A percentile compares a stretch with the other conserved stretches of the same genome.
phyloP scores from a whole-genome alignment of 2,888 invertebrate genomes.

The Aquatica leii region DNA sequence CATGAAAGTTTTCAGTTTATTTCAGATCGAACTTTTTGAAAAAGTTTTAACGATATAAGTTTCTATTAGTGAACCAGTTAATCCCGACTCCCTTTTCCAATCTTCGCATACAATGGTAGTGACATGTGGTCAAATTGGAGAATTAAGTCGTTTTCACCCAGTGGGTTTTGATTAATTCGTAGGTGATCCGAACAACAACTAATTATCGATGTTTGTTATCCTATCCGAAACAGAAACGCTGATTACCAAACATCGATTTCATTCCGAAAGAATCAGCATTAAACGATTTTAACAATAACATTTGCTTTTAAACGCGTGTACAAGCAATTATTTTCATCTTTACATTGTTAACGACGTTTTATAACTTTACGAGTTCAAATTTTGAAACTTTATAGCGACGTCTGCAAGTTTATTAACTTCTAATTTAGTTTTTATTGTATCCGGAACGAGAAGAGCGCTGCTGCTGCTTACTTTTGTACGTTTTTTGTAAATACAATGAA shows the following conservation, averaged over 20 bases:
- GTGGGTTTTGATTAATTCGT: constrained; percentile 40
- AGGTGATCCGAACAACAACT: constrained; percentile 37
- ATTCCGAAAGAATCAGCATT: neutral
- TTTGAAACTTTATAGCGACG: constrained; percentile 29
- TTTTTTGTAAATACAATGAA: constrained; percentile 18
- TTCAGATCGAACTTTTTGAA: no score
- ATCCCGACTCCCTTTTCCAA: constrained; percentile 3
- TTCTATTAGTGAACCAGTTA: constrained; percentile 1
- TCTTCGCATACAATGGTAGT: constrained; percentile 34
- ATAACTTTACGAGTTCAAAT: constrained; percentile 26
- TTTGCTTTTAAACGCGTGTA: neutral
- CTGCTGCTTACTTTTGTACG: constrained; percentile 12
- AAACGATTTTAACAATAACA: neutral
- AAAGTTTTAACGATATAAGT: neutral
- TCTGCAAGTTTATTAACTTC: constrained; percentile 30
- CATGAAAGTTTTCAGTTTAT: no score
- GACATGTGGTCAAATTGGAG: constrained; percentile 38
- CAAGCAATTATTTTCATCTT: constrained; percentile 24
- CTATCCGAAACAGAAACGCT: constrained; percentile 30
- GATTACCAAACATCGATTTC: neutral
- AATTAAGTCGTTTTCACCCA: constrained; percentile 38
- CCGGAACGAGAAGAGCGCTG: constrained; percentile 26
- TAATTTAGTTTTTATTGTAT: constrained; percentile 30
- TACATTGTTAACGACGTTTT: constrained; percentile 24
- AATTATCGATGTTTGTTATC: constrained; percentile 40